phyloP scores from a whole-genome alignment of 2,113 vertebrate species.

The Agapornis roseicollis region DNA sequence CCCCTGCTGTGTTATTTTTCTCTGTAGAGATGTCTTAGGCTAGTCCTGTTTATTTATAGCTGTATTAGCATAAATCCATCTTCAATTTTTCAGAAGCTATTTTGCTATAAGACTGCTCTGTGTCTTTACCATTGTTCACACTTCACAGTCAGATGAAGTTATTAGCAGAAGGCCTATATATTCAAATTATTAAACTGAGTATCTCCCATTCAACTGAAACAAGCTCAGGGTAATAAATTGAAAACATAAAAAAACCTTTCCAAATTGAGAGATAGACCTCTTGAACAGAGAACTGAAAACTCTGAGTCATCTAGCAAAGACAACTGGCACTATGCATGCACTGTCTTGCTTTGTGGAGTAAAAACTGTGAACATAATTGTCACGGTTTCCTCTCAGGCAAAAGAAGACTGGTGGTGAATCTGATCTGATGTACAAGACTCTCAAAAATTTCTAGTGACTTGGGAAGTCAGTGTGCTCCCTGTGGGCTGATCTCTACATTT shows the following conservation, averaged over 20 bases:
- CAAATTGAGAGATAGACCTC: background rate
- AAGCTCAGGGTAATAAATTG: background rate
- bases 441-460: background rate
- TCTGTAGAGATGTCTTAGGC: background rate
- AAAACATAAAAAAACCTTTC: background rate
- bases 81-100: background rate
- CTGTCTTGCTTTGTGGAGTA: background rate
- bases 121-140: background rate
- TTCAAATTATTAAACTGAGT: background rate
- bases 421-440: background rate
- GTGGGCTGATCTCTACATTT: background rate
- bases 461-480: background rate
- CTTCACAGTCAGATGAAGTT: background rate
- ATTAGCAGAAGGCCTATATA: background rate
- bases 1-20: background rate
- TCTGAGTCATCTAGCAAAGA: background rate
- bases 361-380: background rate
- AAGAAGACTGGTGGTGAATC: background rate
- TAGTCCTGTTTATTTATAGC: background rate
- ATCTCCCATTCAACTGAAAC: background rate
- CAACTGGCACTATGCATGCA: background rate
- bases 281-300: background rate
- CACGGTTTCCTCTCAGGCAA: background rate
- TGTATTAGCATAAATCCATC: background rate
- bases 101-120: background rate